phyloP scores from a whole-genome alignment of 1,140 invertebrate species.

The Drosophila pallidifrons region DNA sequence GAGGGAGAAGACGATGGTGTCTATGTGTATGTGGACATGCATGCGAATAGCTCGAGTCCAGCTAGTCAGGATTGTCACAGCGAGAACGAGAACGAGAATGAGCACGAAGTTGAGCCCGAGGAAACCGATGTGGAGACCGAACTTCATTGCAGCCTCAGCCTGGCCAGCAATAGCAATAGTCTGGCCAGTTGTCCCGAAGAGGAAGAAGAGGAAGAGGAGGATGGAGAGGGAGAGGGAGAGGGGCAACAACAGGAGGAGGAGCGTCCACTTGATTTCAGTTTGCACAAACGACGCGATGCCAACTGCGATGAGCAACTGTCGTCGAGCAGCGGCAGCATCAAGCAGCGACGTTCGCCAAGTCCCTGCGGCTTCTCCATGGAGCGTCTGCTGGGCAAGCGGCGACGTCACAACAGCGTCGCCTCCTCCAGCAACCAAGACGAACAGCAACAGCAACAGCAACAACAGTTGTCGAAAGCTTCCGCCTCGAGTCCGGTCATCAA shows the following conservation, averaged over 20 bases:
- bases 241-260: conserved; percentile 17
- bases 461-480: not conserved
- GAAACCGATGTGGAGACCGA: conserved; percentile 50
- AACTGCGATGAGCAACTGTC: conserved; percentile 5
- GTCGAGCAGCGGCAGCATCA: not conserved
- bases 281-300: conserved; percentile 68
- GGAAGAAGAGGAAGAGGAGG: conserved; percentile 13
- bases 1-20: conserved; percentile 61
- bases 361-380: conserved; percentile 77
- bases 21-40: conserved; percentile 77
- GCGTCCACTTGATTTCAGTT: conserved; percentile 76
- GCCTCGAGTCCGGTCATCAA: conserved; percentile 48
- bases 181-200: conserved; percentile 18
- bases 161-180: conserved; percentile 58
- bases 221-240: not conserved
- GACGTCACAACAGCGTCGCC: conserved; percentile 56
- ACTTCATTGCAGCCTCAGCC: conserved; percentile 66
- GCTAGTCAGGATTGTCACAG: conserved; percentile 65
- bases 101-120: conserved; percentile 40
- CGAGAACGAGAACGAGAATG: conserved; percentile 53
- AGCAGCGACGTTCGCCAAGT: conserved; percentile 46
- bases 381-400: conserved; percentile 70
- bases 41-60: conserved; percentile 71
- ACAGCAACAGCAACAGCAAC: no score
- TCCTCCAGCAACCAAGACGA: conserved; percentile 23